Conservation (phyloP, 2,113 vertebrate species). For the Microcebus murinus region DNA sequence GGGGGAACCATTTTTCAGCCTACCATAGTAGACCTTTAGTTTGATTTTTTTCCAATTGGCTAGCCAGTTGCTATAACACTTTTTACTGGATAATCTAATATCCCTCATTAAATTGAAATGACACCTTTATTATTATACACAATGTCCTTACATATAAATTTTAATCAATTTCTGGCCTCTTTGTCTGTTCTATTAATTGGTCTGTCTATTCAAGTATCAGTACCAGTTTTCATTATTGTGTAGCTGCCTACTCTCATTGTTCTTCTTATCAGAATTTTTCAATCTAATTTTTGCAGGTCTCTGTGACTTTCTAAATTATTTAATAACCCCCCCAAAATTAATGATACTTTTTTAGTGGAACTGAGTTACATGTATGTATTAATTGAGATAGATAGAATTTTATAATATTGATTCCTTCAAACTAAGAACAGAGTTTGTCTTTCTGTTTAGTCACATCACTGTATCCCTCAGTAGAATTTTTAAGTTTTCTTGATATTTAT, state of each 20-base stretch:
- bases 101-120: constrained; percentile 31
- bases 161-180: not conserved
- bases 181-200: not conserved
- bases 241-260: not conserved
- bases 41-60: not conserved
- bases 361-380: not conserved
- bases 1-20: not conserved
- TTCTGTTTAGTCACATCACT: not conserved
- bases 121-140: not conserved
- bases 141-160: not conserved
- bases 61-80: not conserved
- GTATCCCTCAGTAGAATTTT: not conserved
- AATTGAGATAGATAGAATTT: not conserved
- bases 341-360: not conserved
- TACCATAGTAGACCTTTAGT: not conserved
- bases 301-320: not conserved
- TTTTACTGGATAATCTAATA: not conserved
- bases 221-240: not conserved
- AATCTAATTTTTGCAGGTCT: not conserved
- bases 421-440: not conserved
- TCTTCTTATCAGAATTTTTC: not conserved
- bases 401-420: constrained; percentile 11
- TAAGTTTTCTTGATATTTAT: not conserved
- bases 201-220: not conserved
- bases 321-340: not conserved